Evolutionary conservation across 2,113 vertebrate genomes (phyloP), one percentile per base, ranked within the genome.

Genomic region (Accipiter cooperii): DNA sequence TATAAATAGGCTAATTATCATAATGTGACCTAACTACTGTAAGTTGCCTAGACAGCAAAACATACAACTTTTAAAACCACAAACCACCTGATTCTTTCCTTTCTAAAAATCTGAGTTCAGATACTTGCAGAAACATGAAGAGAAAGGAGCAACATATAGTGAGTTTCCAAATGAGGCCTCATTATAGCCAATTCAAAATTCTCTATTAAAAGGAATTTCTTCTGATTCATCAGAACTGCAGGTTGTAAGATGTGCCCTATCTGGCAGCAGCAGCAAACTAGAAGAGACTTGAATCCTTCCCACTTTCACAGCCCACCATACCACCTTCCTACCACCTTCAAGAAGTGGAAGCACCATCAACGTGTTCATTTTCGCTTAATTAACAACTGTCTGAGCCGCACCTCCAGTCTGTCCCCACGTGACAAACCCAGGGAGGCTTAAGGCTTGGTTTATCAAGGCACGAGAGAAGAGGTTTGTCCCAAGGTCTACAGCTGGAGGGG

Each of bases 1-100:
- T 96, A 95, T 87, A 97, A 97, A 95, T 96, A 93, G 54, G 36
- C 63, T 91, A 63, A 95, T 96, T 96, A 90, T 51, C 84, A 94
- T 92, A 96, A 86, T 66, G 57, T 55, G 78, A 93, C 75, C 70
- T 77, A 94, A 94, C 91, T 90, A 77, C 91, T 85, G 6, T 57
- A 93, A 92, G 78, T 47, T 93, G 94, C 89, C 82, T 70, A 87
- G 82, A 83, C 64, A 91, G 94, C 89, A 87, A 93, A 96, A 93
- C 38, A 93, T 15, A 60, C 63, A 70, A 57, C 71, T 93, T 93
- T 76, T 31, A 91, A 91, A 95, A 84, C 46, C 86, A 73, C n/a
- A 95, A 60, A 90, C 77, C 78, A 92, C 63, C 84, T 90, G 70
- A 90, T 93, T 73, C 66, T 68, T 55, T 93, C 54, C 42, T 69